Base-by-base conservation (phyloP, 2,797 vertebrate genomes). In the Sebastes oblongus region DNA sequence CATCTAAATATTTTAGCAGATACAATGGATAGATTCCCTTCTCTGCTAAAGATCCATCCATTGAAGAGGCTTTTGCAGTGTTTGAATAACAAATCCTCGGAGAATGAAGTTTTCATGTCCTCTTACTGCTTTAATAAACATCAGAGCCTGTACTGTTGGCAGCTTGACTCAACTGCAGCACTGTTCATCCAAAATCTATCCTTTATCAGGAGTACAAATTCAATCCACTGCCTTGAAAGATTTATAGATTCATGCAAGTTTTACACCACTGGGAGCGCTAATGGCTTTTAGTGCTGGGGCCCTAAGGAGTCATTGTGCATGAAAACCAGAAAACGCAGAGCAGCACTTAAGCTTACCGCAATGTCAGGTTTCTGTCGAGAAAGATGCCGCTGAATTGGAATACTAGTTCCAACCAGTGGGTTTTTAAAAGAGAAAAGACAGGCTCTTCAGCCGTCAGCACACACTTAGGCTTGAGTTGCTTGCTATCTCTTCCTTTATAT, bases 191-290 rank as follows among this genome's bases (percentile, higher is more conserved):
- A 93, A 93, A 96, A 92, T 87, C 32, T 56, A 93, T 86, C 92
- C 88, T 93, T 94, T 94, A 94, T 93, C 91, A 88, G 75, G 82
- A 94, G 90, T 78, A 95, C 91, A 92, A 92, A 95, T 94, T 93
- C 92, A 95, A 95, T 92, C 90, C 90, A 86, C 87, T 84, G 89
- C 90, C 75, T 86, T 98, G 89, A 98, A 98, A 97, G 93, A 98
- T 98, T 98, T 96, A 98, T 97, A 87, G 74, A 89, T 96, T 96
- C 97, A 97, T 98, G 95, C 95, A 98, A 97, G 90, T 97, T 98
- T 98, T 97, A 97, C 89, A 77, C 92, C 90, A 93, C 89, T 92
- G 96, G 97, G 96, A 96, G 95, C 88, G 91, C 92, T 97, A 97
- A 98, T 97, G 96, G 96, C 91, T 97, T 97, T 96, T 95, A 96